Evolutionary conservation across 1,140 invertebrate species (phyloP).

Genomic region (Heliothis subflexa): DNA sequence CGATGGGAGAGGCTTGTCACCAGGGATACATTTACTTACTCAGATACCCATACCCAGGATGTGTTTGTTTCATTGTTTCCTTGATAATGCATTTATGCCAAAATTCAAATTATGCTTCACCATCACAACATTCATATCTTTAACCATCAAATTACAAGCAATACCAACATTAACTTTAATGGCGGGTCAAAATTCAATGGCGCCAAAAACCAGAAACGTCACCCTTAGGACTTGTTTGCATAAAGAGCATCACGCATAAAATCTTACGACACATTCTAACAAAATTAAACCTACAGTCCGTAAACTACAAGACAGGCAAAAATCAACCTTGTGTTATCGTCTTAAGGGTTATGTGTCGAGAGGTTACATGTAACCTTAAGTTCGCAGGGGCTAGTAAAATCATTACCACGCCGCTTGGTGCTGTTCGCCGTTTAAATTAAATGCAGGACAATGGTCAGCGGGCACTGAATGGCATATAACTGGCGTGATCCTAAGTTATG

Average conservation of each 20-base stretch:
- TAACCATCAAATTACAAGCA: slow-evolving; percentile 33
- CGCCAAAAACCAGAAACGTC: slow-evolving; percentile 78
- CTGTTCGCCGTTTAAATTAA: slow-evolving; percentile 81
- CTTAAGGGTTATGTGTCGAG: slow-evolving; percentile 35
- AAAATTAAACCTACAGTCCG: slow-evolving; percentile 48
- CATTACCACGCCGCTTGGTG: slow-evolving; percentile 70
- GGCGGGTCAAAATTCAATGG: slow-evolving; percentile 79
- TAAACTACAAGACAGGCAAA: slow-evolving; percentile 38
- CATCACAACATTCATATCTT: slow-evolving; percentile 26
- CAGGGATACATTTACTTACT: too few relatives aligned
- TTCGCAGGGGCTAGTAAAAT: slow-evolving; percentile 74
- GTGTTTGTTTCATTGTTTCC: too few relatives aligned
- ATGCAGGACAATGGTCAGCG: slow-evolving; percentile 83
- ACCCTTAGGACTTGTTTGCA: slow-evolving; percentile 81
- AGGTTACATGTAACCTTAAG: slow-evolving; percentile 35
- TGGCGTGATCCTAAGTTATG: slow-evolving; percentile 84
- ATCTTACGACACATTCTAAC: slow-evolving; percentile 78
- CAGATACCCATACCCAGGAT: too few relatives aligned
- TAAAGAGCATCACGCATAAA: slow-evolving; percentile 80
- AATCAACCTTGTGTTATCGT: slow-evolving; percentile 39
- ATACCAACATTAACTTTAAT: slow-evolving; percentile 49
- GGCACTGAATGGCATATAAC: slow-evolving; percentile 69
- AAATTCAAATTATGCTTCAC: slow-evolving; percentile 1
- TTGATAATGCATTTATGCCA: not conserved
- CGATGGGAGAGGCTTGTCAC: too few relatives aligned